Evolutionary conservation across 2,113 vertebrate species (phyloP).

Genomic region (Bos javanicus): DNA sequence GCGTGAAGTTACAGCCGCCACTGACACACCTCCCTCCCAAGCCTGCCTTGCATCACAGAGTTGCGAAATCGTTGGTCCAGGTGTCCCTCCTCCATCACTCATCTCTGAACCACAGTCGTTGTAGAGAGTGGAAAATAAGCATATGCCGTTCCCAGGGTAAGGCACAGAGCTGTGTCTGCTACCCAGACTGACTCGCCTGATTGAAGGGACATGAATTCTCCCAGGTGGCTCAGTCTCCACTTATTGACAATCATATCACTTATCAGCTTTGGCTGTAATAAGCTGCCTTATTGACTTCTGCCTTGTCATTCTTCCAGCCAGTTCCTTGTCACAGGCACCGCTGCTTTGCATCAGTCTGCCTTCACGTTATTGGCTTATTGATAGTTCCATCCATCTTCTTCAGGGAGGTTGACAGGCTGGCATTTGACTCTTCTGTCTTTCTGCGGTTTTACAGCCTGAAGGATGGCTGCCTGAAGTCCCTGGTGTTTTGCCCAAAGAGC

Average conservation of each 20-base stretch:
- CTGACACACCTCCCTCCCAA: background rate
- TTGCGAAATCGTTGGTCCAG: background rate
- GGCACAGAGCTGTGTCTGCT: background rate
- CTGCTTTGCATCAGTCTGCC: conserved; percentile 65
- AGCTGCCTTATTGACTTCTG: conserved; percentile 64
- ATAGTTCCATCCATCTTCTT: conserved; percentile 75
- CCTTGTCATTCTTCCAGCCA: conserved; percentile 50
- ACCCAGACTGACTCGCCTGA: background rate
- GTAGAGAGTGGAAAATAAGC: background rate
- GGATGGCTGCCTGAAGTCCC: conserved; percentile 40
- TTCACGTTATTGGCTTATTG: conserved; percentile 75
- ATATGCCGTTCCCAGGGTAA: background rate
- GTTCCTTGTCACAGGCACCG: conserved; percentile 58
- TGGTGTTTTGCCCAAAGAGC: conserved; percentile 32
- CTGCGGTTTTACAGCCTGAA: conserved; percentile 54
- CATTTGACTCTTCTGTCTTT: conserved; percentile 59
- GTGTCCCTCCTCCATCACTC: background rate
- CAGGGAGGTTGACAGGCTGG: conserved; percentile 65
- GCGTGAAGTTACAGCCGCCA: background rate
- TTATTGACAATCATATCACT: conserved; percentile 63
- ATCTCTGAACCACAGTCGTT: background rate
- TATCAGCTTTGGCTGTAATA: conserved; percentile 65
- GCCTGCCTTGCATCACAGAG: background rate
- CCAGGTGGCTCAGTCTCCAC: conserved; percentile 32
- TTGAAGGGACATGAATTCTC: conserved; percentile 25